A percentile compares a stretch with the other conserved stretches of the same genome.
phyloP scores from a whole-genome alignment of 2,888 invertebrate genomes.

The Apamea anceps region DNA sequence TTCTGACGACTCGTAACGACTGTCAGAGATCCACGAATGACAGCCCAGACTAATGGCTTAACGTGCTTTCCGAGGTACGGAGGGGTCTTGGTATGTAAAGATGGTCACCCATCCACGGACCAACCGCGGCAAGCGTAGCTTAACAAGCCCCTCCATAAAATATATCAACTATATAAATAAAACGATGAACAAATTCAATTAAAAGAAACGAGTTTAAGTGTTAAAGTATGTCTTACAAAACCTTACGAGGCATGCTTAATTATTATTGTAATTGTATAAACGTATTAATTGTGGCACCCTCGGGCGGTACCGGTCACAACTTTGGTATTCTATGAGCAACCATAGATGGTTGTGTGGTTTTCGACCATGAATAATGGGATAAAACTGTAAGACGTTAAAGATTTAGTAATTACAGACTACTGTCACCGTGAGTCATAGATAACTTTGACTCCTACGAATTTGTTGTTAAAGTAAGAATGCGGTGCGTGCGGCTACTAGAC shows the following conservation, averaged over 20 bases:
- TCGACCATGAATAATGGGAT: slow-evolving; percentile 23
- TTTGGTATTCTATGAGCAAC: slow-evolving; percentile 38
- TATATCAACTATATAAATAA: slow-evolving; percentile 44
- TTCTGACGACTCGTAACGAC: too few species aligned
- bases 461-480: background rate
- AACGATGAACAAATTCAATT: slow-evolving; percentile 62
- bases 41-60: too few species aligned
- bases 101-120: too few species aligned
- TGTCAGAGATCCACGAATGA: too few species aligned
- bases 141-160: background rate
- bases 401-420: slow-evolving; percentile 35
- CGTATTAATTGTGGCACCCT: slow-evolving; percentile 22
- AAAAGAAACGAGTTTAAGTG: slow-evolving; percentile 58
- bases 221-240: slow-evolving; percentile 56
- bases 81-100: too few species aligned
- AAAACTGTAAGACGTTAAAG: slow-evolving; percentile 8
- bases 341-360: background rate
- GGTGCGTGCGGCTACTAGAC: background rate
- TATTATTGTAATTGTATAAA: slow-evolving; percentile 20
- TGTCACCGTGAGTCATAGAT: slow-evolving; percentile 49
- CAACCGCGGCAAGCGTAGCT: too few species aligned
- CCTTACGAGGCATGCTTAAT: slow-evolving; percentile 37
- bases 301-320: slow-evolving; percentile 38
- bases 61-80: too few species aligned
- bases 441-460: background rate